Base-by-base conservation (phyloP, 2,797 vertebrate genomes). In the Bradypus variegatus region DNA sequence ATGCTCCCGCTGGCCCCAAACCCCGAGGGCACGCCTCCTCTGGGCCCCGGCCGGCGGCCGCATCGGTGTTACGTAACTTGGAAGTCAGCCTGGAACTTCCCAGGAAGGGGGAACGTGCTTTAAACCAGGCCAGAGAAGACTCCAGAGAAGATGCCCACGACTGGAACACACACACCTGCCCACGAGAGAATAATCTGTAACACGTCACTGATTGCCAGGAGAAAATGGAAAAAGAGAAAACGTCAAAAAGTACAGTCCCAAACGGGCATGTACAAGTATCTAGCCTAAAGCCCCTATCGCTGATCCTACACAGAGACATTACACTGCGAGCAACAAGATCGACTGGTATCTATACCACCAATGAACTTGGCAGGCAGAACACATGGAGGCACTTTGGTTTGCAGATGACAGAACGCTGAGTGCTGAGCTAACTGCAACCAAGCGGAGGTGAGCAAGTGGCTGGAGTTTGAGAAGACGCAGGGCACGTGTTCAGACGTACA, bases 1-100 rank as follows among this genome's bases (percentile, higher is more conserved):
- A 97, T 93, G 86, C 96, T 95, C 92, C 96, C 95, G 91, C 95
- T 96, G 58, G 58, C 58, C 21, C 3, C 21, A 9, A 21, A 21
- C 18, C 58, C 2, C 2, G 55, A 23, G 21, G 58, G 58, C 58
- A 19, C 16, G 4, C 55, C 55, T 53, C 53, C 53, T 58, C 55
- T 18, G 6, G 55, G 55, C 21, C 58, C 58, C 21, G 58, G 18
- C 6, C 58, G 6, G 58, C 2, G 58, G 58, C 6, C 18, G 21
- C 21, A 7, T 3, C 21, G 2, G 1, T 21, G 58, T 21, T 5
- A 58, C 16, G 19, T 58, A 16, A 19, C 55, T 48, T 65, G 80
- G 33, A 88, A 92, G 45, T 73, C 38, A 62, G 62, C 16, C 67
- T 72, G 23, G 79, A 93, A 92, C 82, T 94, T 89, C 69, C 58